Percentiles rank a stretch among this genome's conserved stretches.
Conservation (phyloP, 2,113 vertebrate genomes). For the Pomatorhinus ruficollis region DNA sequence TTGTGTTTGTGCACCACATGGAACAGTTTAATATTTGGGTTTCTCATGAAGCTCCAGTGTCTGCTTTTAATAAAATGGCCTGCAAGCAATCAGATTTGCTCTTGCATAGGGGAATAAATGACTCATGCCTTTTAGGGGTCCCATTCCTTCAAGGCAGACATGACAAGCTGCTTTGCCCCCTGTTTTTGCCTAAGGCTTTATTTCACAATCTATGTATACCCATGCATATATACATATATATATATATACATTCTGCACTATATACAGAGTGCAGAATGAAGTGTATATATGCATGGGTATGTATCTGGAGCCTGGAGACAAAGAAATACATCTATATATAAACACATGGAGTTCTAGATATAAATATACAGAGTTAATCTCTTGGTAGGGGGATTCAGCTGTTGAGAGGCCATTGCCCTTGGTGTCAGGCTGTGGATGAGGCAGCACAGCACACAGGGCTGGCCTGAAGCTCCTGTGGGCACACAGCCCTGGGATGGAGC, state of each 20-base stretch:
- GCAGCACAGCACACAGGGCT: background rate
- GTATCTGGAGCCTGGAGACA: background rate
- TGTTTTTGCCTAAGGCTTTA: background rate
- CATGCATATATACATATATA: accelerated
- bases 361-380: background rate
- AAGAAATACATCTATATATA: background rate
- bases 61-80: background rate
- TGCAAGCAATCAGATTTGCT: background rate
- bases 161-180: background rate
- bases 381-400: background rate
- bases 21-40: background rate
- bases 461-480: accelerated
- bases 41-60: background rate
- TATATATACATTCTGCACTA: background rate
- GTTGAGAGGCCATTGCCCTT: background rate
- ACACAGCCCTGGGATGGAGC: background rate
- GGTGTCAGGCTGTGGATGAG: background rate
- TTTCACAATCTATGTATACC: background rate
- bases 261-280: background rate
- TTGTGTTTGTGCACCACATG: background rate
- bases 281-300: accelerated
- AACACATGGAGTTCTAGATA: background rate
- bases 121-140: background rate
- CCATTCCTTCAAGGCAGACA: background rate
- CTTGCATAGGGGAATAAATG: background rate